phyloP scores from a whole-genome alignment of 2,113 vertebrate genomes.

The human region GRCh38 chr4:128205501-128206000 shows the following conservation, averaged over 20 bases:
- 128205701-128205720: neutral
- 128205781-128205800: neutral
- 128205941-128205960: neutral
- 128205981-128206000: neutral
- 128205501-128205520: neutral
- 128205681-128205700: neutral
- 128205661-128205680: neutral
- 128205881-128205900: neutral
- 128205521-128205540: neutral
- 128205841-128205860: neutral
- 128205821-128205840: neutral
- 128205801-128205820: neutral
- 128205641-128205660: neutral
- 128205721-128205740: slow-evolving; percentile 13
- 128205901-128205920: neutral
- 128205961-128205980: neutral
- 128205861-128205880: neutral
- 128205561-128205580: slow-evolving; percentile 1
- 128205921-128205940: neutral
- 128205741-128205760: neutral
- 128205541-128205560: neutral
- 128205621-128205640: neutral
- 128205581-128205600: neutral
- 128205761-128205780: slow-evolving; percentile 27
- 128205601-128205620: neutral